Percentiles rank a stretch among this genome's conserved stretches.
phyloP scores from a whole-genome alignment of 2,113 vertebrate species.

The Anarhynchus alexandrinus region DNA sequence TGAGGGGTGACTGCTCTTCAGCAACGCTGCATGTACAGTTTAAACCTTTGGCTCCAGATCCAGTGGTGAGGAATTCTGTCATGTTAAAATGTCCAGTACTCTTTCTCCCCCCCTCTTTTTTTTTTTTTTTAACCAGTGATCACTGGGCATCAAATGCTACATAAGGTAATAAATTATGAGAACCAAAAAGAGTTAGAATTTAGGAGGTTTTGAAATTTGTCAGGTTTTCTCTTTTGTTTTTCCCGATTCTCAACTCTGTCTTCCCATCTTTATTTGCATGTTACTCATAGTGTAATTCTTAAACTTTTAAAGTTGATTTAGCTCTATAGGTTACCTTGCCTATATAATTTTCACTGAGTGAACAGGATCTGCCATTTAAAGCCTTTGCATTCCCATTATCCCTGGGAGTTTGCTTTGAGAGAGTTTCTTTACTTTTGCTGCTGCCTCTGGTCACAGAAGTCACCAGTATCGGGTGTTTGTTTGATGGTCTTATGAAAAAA shows the following conservation, averaged over 20 bases:
- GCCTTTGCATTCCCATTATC: neutral
- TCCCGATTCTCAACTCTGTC: neutral
- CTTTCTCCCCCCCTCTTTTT: neutral
- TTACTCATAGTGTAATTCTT: neutral
- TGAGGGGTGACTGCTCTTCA: neutral
- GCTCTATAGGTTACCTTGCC: neutral
- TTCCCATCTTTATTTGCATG: neutral
- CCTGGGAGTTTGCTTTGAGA: neutral
- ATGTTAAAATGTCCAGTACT: neutral
- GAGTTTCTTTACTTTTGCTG: neutral
- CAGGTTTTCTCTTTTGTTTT: neutral
- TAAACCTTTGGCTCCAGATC: neutral
- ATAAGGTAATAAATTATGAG: neutral
- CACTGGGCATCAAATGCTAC: neutral
- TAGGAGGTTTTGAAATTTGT: neutral
- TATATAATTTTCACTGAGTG: neutral
- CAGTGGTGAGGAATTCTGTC: neutral
- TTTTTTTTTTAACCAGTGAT: neutral
- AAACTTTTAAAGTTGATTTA: neutral
- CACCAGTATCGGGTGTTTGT: neutral
- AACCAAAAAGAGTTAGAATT: neutral
- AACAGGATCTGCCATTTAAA: neutral
- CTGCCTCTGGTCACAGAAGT: neutral
- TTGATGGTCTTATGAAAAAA: neutral
- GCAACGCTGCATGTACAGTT: accelerated